These are phyloP conservation scores for Atractosteus spatula DNA, from an alignment of 2,113 vertebrate species.

Conservation along the genomic window DNA sequence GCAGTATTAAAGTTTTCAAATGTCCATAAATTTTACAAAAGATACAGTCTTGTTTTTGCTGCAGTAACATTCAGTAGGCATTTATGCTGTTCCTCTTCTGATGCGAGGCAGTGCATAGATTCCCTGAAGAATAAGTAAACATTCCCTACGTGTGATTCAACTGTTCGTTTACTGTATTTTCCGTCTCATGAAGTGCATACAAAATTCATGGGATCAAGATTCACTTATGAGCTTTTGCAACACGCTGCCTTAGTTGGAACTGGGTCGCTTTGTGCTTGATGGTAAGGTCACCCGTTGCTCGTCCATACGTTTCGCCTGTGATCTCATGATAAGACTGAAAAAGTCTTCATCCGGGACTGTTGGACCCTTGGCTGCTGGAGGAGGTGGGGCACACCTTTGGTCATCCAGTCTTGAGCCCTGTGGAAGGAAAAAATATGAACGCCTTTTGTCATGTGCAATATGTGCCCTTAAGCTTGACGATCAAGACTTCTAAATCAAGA, in stretches of 20 bases:
- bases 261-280: constrained; percentile 53
- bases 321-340: constrained; percentile 92
- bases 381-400: constrained; percentile 88
- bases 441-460: too few relatives aligned
- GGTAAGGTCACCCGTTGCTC: constrained; percentile 89
- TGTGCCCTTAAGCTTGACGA: too few relatives aligned
- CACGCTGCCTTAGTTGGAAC: constrained; percentile 55
- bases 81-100: background rate
- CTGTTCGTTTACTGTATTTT: too few relatives aligned
- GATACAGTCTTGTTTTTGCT: background rate
- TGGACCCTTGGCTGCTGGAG: constrained; percentile 71
- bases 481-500: too few relatives aligned
- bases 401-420: constrained; percentile 92
- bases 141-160: background rate
- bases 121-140: background rate
- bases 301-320: constrained; percentile 93
- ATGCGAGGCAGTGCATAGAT: background rate
- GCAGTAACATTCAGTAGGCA: background rate
- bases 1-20: constrained; percentile 31
- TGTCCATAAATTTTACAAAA: background rate
- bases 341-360: constrained; percentile 96
- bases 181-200: too few relatives aligned
- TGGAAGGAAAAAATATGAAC: background rate
- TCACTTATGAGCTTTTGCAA: too few relatives aligned
- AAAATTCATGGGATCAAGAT: too few relatives aligned